These are phyloP conservation scores for Leptura quadrifasciata DNA, from an alignment of 2,888 invertebrate genomes.

Conservation along the genomic window DNA sequence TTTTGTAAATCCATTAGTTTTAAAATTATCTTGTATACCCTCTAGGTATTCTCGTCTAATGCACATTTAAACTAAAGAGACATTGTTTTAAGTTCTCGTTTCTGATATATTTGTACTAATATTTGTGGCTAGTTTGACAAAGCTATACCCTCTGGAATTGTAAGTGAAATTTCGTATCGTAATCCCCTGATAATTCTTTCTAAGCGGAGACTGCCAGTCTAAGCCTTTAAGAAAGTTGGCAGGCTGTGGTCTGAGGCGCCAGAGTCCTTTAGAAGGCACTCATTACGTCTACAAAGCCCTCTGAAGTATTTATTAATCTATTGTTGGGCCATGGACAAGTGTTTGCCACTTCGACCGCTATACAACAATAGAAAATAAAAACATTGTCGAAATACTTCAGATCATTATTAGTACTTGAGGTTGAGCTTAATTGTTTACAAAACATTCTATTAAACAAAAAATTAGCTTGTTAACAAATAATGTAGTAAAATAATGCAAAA, in stretches of 20 bases:
- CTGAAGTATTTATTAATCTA: constrained; percentile 68
- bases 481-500: constrained; percentile 32
- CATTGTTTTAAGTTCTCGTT: background rate
- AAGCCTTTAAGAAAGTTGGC: constrained; percentile 58
- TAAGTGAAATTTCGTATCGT: constrained; percentile 44
- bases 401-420: constrained; percentile 42
- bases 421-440: constrained; percentile 41
- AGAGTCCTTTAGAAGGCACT: constrained; percentile 65
- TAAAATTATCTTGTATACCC: too few species aligned
- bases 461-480: constrained; percentile 32
- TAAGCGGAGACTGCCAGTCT: constrained; percentile 57
- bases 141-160: constrained; percentile 38
- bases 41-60: too few species aligned
- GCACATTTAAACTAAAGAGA: background rate
- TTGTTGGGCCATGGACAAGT: constrained; percentile 65
- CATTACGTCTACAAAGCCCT: constrained; percentile 66
- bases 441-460: constrained; percentile 42
- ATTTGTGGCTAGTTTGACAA: constrained; percentile 23
- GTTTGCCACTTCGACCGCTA: constrained; percentile 67
- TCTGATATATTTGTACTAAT: constrained; percentile 17
- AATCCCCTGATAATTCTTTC: constrained; percentile 52
- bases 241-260: constrained; percentile 63
- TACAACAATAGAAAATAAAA: constrained; percentile 64
- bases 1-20: too few species aligned
- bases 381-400: constrained; percentile 52